Evolutionary conservation across 2,888 invertebrate genomes (phyloP).

Genomic region (Cyclophora punctaria): DNA sequence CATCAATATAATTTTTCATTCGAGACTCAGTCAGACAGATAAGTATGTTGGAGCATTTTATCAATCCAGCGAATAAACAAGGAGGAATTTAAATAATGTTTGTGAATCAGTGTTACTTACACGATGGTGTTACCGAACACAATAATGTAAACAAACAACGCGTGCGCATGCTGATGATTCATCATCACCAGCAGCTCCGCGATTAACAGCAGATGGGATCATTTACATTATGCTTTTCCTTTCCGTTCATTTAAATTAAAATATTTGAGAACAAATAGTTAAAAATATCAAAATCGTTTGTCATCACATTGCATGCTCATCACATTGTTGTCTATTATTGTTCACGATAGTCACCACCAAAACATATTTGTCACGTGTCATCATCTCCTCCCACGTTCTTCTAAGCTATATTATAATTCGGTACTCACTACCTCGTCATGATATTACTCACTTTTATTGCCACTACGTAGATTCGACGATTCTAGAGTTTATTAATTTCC

Average conservation of each 20-base stretch:
- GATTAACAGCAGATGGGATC: slow-evolving; percentile 30
- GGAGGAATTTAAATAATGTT: slow-evolving; percentile 34
- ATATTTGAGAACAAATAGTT: not conserved
- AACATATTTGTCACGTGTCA: slow-evolving; percentile 37
- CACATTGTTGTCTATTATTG: slow-evolving; percentile 23
- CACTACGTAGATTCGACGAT: slow-evolving; percentile 5
- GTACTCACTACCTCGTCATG: slow-evolving; percentile 22
- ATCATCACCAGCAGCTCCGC: slow-evolving; percentile 21
- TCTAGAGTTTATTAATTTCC: slow-evolving; percentile 27
- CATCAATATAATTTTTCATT: slow-evolving; percentile 16
- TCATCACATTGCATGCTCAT: slow-evolving; percentile 18
- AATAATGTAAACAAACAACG: slow-evolving; percentile 60
- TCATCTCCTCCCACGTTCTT: slow-evolving; percentile 38
- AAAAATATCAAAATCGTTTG: slow-evolving; percentile 1
- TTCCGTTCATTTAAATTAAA: not conserved
- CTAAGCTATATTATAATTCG: slow-evolving; percentile 31
- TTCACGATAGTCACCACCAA: slow-evolving; percentile 31
- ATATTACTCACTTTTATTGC: slow-evolving; percentile 24
- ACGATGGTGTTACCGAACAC: slow-evolving; percentile 51
- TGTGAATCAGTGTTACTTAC: slow-evolving; percentile 40
- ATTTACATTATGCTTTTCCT: slow-evolving; percentile 1
- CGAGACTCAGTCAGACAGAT: slow-evolving; percentile 14
- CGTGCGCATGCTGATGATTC: slow-evolving; percentile 51
- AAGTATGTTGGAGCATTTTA: slow-evolving; percentile 22
- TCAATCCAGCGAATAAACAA: slow-evolving; percentile 31